A percentile compares a stretch with the other conserved stretches of the same genome.
Evolutionary conservation across 2,797 vertebrate species (phyloP).

Genomic region (Bradypodion ventrale): DNA sequence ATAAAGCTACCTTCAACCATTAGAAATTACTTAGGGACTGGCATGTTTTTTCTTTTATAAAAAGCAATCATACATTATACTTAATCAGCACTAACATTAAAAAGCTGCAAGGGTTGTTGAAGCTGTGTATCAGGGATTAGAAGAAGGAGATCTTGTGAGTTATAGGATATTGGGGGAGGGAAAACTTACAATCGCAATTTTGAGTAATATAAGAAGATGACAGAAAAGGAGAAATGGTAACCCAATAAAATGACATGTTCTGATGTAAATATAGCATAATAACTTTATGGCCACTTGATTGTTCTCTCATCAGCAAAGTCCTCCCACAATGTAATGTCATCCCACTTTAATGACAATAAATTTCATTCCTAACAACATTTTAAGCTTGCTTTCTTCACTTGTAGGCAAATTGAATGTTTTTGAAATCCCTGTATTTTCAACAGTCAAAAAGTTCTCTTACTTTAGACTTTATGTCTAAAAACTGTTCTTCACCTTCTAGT

Average conservation of each 20-base stretch:
- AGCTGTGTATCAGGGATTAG: constrained; percentile 19
- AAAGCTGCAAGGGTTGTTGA: neutral
- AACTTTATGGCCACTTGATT: constrained; percentile 40
- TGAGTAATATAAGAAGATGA: neutral
- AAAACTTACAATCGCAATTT: neutral
- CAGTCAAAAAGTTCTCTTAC: constrained; percentile 4
- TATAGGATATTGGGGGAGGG: neutral
- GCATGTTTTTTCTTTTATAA: neutral
- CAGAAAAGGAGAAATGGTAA: neutral
- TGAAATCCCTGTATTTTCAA: neutral
- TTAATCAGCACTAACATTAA: constrained; percentile 17
- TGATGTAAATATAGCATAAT: constrained; percentile 7
- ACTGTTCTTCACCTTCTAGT: constrained; percentile 29
- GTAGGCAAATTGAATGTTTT: constrained; percentile 21
- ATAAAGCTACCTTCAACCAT: neutral
- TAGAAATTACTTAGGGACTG: neutral
- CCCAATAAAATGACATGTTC: constrained; percentile 16
- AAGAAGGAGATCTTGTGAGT: neutral
- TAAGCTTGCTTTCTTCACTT: constrained; percentile 46
- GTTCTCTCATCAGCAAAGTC: constrained; percentile 60
- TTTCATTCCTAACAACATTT: constrained; percentile 42
- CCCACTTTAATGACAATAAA: constrained; percentile 56
- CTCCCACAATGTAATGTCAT: constrained; percentile 24
- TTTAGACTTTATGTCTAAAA: constrained; percentile 21
- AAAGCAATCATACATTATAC: neutral